A percentile compares a stretch with the other conserved stretches of the same genome.
These are phyloP conservation scores for Rana temporaria DNA, from an alignment of 2,113 vertebrate species.

Conservation along the genomic window DNA sequence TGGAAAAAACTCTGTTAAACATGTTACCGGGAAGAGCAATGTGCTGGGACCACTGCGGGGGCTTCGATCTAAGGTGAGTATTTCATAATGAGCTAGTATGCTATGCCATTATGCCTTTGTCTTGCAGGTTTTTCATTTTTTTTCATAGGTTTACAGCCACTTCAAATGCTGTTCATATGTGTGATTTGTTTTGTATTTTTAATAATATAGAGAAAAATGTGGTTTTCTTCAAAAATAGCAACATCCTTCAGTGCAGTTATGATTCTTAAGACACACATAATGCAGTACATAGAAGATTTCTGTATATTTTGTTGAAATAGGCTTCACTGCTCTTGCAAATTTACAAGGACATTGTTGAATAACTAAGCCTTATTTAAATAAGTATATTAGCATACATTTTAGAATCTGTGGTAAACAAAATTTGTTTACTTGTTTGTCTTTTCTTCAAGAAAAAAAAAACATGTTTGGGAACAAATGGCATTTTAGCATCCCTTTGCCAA, in stretches of 20 bases:
- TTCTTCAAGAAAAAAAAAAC: not conserved
- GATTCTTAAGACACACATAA: constrained; percentile 1
- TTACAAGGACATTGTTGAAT: constrained; percentile 47
- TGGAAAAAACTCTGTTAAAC: no score
- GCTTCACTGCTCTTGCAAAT: constrained; percentile 19
- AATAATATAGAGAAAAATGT: no score
- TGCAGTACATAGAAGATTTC: constrained; percentile 5
- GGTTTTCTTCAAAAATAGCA: not conserved
- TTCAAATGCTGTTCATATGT: no score
- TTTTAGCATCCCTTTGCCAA: constrained; percentile 29
- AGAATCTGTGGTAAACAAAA: constrained; percentile 7
- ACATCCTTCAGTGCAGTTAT: not conserved
- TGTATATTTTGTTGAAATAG: constrained; percentile 1
- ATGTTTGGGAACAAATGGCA: constrained; percentile 40
- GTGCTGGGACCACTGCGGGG: no score
- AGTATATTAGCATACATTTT: constrained; percentile 39
- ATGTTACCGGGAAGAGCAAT: no score
- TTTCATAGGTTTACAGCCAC: no score
- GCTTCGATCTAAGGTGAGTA: no score
- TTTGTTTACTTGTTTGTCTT: constrained; percentile 44
- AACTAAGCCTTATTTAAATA: constrained; percentile 26
- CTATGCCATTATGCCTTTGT: no score
- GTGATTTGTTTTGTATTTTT: no score
- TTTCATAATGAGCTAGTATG: no score
- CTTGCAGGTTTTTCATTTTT: no score